These are phyloP conservation scores for Nebria brevicollis DNA, from an alignment of 2,888 invertebrate genomes.

Conservation along the genomic window DNA sequence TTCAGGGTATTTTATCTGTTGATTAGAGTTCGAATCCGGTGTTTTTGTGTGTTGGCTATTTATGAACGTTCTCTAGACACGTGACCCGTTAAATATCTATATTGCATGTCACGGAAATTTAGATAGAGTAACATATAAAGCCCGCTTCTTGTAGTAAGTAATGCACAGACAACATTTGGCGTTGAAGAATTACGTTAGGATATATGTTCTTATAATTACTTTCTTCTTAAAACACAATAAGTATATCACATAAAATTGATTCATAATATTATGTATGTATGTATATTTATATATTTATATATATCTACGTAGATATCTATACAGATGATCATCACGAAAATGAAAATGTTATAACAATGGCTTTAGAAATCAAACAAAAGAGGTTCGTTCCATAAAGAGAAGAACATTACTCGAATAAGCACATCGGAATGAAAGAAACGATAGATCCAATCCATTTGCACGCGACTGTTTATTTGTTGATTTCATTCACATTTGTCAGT, in stretches of 20 bases:
- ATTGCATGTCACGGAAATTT: not conserved
- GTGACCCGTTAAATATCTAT: not conserved
- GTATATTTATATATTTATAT: conserved; percentile 5
- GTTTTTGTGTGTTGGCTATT: not conserved
- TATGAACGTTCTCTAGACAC: not conserved
- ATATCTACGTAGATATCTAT: not conserved
- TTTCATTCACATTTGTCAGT: conserved; percentile 19
- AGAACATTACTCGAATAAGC: not conserved
- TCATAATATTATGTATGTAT: conserved; percentile 13
- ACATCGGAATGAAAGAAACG: not conserved
- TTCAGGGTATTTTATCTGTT: not conserved
- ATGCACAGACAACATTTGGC: not conserved
- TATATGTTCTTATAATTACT: not conserved
- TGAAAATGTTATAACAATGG: not conserved
- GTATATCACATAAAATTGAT: conserved; percentile 43
- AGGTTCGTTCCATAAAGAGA: not conserved
- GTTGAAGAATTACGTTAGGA: not conserved
- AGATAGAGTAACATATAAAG: not conserved
- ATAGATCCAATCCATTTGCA: not conserved
- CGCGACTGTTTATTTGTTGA: not conserved
- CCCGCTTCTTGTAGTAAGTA: not conserved
- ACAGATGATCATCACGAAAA: not conserved
- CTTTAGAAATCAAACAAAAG: not conserved
- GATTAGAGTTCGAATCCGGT: not conserved
- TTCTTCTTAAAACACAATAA: conserved; percentile 12